phyloP scores from a whole-genome alignment of 1,140 invertebrate genomes.

The Prorops nasuta region DNA sequence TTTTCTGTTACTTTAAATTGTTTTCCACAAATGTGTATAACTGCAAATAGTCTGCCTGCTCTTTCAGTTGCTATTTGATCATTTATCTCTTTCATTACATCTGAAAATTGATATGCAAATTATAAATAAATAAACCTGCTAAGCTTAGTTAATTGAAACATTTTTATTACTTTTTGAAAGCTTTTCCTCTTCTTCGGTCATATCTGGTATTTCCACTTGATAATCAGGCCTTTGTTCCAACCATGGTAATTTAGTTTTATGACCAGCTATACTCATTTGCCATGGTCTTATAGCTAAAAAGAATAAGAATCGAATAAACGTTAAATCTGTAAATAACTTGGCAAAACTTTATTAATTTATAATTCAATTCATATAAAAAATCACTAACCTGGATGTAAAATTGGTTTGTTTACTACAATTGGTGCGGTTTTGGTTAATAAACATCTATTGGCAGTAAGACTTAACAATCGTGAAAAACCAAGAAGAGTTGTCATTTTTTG shows the following conservation, averaged over 20 bases:
- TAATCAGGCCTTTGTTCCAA: constrained; percentile 17
- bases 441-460: constrained; percentile 17
- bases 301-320: constrained; percentile 2
- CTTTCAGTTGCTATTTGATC: constrained; percentile 56
- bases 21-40: constrained; percentile 78
- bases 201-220: constrained; percentile 29
- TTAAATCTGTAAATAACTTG: not conserved
- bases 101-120: constrained; percentile 27
- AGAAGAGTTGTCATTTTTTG: constrained; percentile 24
- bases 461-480: constrained; percentile 17
- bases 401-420: constrained; percentile 3
- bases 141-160: constrained; percentile 7
- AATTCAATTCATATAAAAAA: not conserved
- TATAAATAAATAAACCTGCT: constrained; percentile 6
- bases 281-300: constrained; percentile 15
- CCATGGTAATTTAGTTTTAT: constrained; percentile 28
- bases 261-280: constrained; percentile 11
- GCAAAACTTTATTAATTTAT: not conserved
- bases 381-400: constrained; percentile 21
- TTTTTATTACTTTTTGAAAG: not conserved
- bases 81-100: constrained; percentile 61
- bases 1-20: constrained; percentile 86
- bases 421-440: constrained; percentile 16
- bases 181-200: constrained; percentile 34
- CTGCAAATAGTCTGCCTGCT: constrained; percentile 79